Evolutionary conservation across 2,888 invertebrate species (phyloP).

Genomic region (Caradrina clavipalpis): DNA sequence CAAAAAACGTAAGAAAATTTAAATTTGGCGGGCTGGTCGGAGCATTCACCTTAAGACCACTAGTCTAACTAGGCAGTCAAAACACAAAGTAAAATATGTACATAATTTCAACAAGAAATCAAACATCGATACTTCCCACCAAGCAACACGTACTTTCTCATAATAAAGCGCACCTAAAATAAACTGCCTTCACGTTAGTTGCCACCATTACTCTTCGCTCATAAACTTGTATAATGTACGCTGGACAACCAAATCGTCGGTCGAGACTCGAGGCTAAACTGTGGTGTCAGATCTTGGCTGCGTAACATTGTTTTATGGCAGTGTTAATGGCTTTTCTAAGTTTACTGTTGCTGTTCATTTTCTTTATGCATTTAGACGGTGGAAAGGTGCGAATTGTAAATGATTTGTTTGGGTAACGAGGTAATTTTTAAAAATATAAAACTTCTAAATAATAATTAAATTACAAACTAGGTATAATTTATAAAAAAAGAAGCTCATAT

Average conservation of each 20-base stretch:
- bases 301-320: conserved; percentile 46
- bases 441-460: too few relatives aligned
- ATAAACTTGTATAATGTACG: conserved; percentile 46
- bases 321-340: conserved; percentile 43
- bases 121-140: background rate
- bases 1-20: too few relatives aligned
- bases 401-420: background rate
- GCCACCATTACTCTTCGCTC: conserved; percentile 11
- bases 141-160: conserved; percentile 5
- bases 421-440: too few relatives aligned
- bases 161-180: conserved; percentile 24
- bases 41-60: too few relatives aligned
- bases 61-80: too few relatives aligned
- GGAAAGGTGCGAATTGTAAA: background rate
- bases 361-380: background rate
- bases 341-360: conserved; percentile 30
- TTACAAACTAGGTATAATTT: too few relatives aligned
- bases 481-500: too few relatives aligned
- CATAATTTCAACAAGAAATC: too few relatives aligned
- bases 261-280: conserved; percentile 42
- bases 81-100: too few relatives aligned
- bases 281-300: conserved; percentile 57
- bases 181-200: conserved; percentile 30
- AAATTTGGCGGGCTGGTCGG: too few relatives aligned
- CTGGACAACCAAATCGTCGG: conserved; percentile 36